Evolutionary conservation across 2,888 invertebrate genomes (phyloP).

Genomic region (Chalcis sispes): DNA sequence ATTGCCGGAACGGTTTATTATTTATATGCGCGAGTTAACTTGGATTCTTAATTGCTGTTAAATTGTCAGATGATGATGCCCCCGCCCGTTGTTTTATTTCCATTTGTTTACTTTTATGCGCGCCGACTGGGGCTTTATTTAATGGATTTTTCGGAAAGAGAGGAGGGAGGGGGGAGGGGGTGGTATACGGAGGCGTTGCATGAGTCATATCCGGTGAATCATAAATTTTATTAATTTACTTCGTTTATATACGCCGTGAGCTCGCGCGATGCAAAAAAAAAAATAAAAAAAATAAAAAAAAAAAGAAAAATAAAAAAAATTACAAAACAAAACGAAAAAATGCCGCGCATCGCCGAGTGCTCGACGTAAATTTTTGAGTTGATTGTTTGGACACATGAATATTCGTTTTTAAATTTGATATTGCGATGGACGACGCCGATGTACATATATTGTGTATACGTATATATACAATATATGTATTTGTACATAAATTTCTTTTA

Average conservation of each 20-base stretch:
- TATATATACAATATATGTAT: not conserved
- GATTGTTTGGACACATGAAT: constrained; percentile 38
- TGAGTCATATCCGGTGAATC: constrained; percentile 48
- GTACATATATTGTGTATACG: too few species aligned
- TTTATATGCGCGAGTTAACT: constrained; percentile 1
- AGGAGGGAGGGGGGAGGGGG: constrained; percentile 24
- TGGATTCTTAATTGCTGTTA: not conserved
- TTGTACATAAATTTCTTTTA: not conserved
- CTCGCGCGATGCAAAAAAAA: not conserved
- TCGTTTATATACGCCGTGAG: constrained; percentile 12
- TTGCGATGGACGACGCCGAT: not conserved
- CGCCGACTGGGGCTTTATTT: not conserved
- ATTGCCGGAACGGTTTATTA: constrained; percentile 21
- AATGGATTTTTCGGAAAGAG: not conserved
- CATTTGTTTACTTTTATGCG: not conserved
- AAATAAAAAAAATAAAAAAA: too few species aligned
- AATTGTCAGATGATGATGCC: too few species aligned
- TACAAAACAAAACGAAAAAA: too few species aligned
- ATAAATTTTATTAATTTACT: constrained; percentile 55
- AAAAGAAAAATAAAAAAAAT: too few species aligned
- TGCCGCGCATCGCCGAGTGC: too few species aligned
- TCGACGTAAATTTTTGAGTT: constrained; percentile 28
- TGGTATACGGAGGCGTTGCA: too few species aligned
- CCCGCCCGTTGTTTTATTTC: not conserved
- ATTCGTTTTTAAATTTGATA: constrained; percentile 23